Percentiles rank a stretch among this genome's conserved stretches.
These are phyloP conservation scores for Enteromius thamalakanensis DNA, from an alignment of 2,797 vertebrate genomes.

Conservation along the genomic window DNA sequence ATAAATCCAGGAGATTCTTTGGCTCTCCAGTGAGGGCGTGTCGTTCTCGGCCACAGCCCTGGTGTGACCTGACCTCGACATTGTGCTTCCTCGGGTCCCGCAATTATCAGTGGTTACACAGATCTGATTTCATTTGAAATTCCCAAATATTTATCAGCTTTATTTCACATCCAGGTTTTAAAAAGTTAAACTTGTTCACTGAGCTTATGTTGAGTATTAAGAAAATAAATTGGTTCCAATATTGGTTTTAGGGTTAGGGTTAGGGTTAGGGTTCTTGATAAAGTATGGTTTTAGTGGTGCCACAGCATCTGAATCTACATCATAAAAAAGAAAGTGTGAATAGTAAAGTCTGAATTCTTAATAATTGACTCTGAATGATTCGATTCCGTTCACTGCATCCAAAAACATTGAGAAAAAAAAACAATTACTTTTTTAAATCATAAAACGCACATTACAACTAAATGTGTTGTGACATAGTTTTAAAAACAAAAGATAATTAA, in stretches of 20 bases:
- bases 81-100: constrained; percentile 18
- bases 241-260: too few relatives aligned
- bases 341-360: not conserved
- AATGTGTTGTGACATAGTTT: not conserved
- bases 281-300: not conserved
- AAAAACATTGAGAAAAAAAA: not conserved
- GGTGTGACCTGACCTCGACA: constrained; percentile 45
- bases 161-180: not conserved
- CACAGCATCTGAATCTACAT: too few relatives aligned
- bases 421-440: too few relatives aligned
- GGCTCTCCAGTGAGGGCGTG: constrained; percentile 56
- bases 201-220: not conserved
- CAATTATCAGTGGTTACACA: constrained; percentile 10
- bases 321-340: not conserved
- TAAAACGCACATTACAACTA: not conserved
- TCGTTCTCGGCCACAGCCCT: constrained; percentile 38
- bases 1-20: constrained; percentile 64
- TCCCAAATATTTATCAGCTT: not conserved
- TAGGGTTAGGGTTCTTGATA: too few relatives aligned
- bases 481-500: not conserved
- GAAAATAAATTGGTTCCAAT: not conserved
- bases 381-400: not conserved
- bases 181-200: not conserved
- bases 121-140: constrained; percentile 15
- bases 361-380: not conserved